Base-by-base conservation (phyloP, 1,140 invertebrate genomes). In the Cylas formicarius region DNA sequence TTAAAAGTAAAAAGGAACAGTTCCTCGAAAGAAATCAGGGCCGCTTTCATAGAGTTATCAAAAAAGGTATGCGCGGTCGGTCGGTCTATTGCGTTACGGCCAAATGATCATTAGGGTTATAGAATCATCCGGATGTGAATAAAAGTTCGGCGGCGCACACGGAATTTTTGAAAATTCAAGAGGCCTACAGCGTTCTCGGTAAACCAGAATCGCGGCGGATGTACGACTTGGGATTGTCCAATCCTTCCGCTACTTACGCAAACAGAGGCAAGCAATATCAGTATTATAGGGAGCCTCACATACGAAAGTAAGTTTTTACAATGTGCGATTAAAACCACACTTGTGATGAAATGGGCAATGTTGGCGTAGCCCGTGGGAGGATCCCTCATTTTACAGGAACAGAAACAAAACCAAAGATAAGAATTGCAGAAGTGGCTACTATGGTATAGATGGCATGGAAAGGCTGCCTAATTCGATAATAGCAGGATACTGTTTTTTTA, bases 401-500 rank as follows among this genome's bases (percentile, higher is more conserved):
- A 47, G 55, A 65, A 32, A 58, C 58, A 50, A 63, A 53, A 29
- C 57, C 42, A 26, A 62, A 41, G 50, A 65, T 35, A 47, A 57
- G 27, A 46, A 47, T 31, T 54, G 64, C 29, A 58, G 66, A 44
- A 50, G 61, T 9, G 58, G 63, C 2, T 79, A 78, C 51, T 81
- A 80, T 69, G 75, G 76, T 3, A 67, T 77, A 0, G 68, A 66
- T 51, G 76, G 76, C 3, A 22, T 76, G 0, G 70, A 70, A 38
- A 72, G 67, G 50, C 50, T 79, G 1, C 68, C 74, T 1, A 80
- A 80, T 60, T 60, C 61, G 44, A 67, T 63, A 14, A 71, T 81
- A 13, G 75, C 73, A 8, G 23, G 72, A 3, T 46, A 72, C 10
- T 70, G 75, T 39, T 50, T 74, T 26, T 51, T 69, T 0, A 50